Conservation (phyloP, 2,797 vertebrate genomes). For the Scarus forsteni region DNA sequence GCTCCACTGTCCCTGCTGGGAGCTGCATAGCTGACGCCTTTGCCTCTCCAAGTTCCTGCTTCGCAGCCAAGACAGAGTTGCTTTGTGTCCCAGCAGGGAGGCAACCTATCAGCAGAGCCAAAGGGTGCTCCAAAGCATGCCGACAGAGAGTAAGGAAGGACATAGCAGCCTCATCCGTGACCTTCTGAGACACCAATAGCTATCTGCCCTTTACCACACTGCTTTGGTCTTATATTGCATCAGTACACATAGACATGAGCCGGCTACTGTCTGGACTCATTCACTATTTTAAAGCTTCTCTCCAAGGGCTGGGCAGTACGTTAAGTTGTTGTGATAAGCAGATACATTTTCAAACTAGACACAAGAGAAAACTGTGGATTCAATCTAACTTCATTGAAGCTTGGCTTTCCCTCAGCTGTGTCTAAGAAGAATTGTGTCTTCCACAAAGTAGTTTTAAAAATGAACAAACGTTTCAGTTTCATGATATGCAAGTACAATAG, state of each 20-base stretch:
- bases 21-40: slow-evolving; percentile 58
- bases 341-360: too few species aligned
- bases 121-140: slow-evolving; percentile 45
- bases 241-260: not conserved
- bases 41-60: slow-evolving; percentile 57
- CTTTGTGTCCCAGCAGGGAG: slow-evolving; percentile 63
- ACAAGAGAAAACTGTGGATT: too few species aligned
- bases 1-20: slow-evolving; percentile 53
- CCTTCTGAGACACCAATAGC: slow-evolving; percentile 70
- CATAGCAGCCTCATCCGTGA: slow-evolving; percentile 65
- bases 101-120: slow-evolving; percentile 39
- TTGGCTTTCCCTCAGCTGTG: too few species aligned
- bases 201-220: slow-evolving; percentile 61
- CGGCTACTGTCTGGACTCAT: not conserved
- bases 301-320: too few species aligned
- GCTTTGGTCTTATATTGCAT: slow-evolving; percentile 42
- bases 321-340: too few species aligned
- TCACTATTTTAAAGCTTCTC: not conserved
- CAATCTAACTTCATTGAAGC: too few species aligned
- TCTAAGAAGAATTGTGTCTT: too few species aligned
- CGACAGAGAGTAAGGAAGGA: slow-evolving; percentile 50
- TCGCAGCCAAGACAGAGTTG: slow-evolving; percentile 54
- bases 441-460: too few species aligned
- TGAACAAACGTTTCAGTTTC: too few species aligned
- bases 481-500: too few species aligned